Evolutionary conservation across 2,113 vertebrate genomes (phyloP), one percentile per base, ranked within the genome.

Genomic region (Xerus inauris): DNA sequence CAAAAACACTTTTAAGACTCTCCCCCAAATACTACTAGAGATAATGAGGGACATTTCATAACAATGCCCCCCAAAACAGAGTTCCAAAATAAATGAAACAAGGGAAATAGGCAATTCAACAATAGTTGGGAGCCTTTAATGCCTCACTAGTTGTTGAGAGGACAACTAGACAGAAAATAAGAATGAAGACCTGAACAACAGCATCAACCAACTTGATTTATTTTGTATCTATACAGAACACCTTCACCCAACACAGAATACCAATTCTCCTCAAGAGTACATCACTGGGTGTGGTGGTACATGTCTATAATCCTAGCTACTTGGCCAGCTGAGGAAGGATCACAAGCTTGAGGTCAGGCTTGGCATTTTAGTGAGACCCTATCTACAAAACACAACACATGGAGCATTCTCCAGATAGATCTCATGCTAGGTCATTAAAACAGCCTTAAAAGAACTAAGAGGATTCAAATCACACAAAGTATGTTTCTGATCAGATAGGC

Each of bases 181-280:
- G 6, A 51, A 79, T 8, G 13, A 69, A 62, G 65, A 38, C 13
- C 38, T 19, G 13, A 57, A 81, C 12, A 26, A 40, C 35, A 71
- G 47, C 9, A 54, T 30, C 13, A 20, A 47, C 24, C 49, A 71
- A 16, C 11, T 28, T 19, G 54, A 30, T 16, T 40, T 17, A 11
- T 1, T 17, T 35, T 38, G 3, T 5, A 8, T 51, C 51, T 62
- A 3, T 62, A 3, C 0, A 24, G 11, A n/a, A 51, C 32, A 57
- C 62, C 45, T 40, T 6, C 64, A 24, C 32, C 32, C 16, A 47
- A 87, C 62, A 38, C 14, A 47, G 7, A 69, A 30, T 17, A 24
- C 16, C 54, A 17, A 30, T 5, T 80, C 24, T 59, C 64, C 67
- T 35, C n/a, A 40, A 32, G 42, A 84, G 17, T 35, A 35, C 26